Base-by-base conservation (phyloP, 2,888 invertebrate genomes). In the Acronicta aceris region DNA sequence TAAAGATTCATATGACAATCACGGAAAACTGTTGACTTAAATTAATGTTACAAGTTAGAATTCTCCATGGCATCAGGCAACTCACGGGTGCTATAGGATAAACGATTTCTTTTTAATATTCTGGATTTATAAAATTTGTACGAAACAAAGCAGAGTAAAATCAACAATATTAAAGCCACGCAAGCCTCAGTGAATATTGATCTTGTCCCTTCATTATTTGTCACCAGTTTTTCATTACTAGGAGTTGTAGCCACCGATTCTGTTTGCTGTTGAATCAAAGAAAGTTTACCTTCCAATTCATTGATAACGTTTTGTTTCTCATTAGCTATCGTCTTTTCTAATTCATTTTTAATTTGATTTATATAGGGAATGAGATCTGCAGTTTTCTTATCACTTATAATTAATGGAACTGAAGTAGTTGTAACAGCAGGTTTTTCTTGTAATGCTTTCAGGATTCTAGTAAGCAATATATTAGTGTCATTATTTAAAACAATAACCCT, bases 51-150 rank as follows among this genome's bases (percentile, higher is more conserved):
- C 51, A 87, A 69, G 51, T 72, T 63, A 2, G 86, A 86, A 54
- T 76, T 79, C 33, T 85, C 86, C 78, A 86, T 86, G 5, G 82
- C 76, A 17, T 76, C 81, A 0, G 85, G 76, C 40, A 88, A 70
- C 21, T 83, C 78, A 0, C 83, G 78, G 15, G 84, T 86, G 61
- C 86, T 87, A 1, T 81, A 46, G 12, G 86, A 84, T 41, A 79
- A 66, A 9, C 79, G 59, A 21, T 68, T 77, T 41, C 77, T 76
- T 21, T 75, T 40, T 70, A 78, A 81, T 49, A 78, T 67, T 49
- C 79, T 74, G 0, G 84, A 81, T 47, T 84, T 85, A 61, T 85
- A 87, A 40, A 84, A 58, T 49, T 82, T 82, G 59, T 79, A 82
- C 21, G 85, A 68, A 54, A 82, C 58, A 13, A 82, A 76, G 56